Evolutionary conservation across 2,113 vertebrate genomes (phyloP).

Genomic region (Dromiciops gliroides): DNA sequence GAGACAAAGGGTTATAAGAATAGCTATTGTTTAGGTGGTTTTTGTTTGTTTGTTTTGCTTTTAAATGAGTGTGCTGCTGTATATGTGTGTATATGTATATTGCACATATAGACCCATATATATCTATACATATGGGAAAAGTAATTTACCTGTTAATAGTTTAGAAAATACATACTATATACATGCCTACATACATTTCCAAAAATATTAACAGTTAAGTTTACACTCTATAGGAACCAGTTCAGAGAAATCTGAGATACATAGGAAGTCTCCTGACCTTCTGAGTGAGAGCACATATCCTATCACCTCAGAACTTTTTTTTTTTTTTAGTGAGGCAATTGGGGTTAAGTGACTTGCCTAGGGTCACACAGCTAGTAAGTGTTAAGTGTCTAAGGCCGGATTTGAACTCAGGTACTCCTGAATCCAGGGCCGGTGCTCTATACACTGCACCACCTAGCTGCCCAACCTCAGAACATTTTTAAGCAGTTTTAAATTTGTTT

Average conservation of each 20-base stretch:
- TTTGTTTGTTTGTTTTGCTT: not conserved
- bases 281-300: conserved; percentile 2
- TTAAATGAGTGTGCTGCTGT: not conserved
- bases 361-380: no score
- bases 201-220: not conserved
- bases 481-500: not conserved
- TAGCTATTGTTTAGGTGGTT: not conserved
- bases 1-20: not conserved
- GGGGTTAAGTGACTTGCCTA: no score
- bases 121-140: no score
- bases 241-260: not conserved
- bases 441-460: no score
- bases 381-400: no score
- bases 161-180: not conserved
- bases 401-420: no score
- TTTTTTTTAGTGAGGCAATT: no score
- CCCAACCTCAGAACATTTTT: not conserved
- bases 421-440: no score
- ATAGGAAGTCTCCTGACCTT: conserved; percentile 14
- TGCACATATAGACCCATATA: no score
- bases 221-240: not conserved
- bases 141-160: not conserved
- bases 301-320: not conserved
- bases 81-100: no score
- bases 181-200: not conserved